Base-by-base conservation (phyloP, 1,140 invertebrate species). In the Drosophila truncata region DNA sequence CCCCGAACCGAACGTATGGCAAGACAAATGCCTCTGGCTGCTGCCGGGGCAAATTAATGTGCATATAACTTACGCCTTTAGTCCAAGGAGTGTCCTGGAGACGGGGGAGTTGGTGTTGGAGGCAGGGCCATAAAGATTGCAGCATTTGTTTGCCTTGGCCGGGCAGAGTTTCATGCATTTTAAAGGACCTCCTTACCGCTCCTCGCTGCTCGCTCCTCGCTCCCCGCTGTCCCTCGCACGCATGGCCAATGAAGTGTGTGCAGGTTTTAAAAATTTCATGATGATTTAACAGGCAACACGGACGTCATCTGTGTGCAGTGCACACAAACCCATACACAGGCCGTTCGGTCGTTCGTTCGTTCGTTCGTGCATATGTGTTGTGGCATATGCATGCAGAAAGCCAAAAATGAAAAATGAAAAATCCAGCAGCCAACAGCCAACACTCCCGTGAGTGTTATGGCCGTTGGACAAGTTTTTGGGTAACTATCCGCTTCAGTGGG, bases 41-140 rank as follows among this genome's bases (percentile, higher is more conserved):
- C 76, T 83, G 84, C 75, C 80, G 80, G 55, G 62, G 41, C 67
- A 87, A 87, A 87, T 87, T 87, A 87, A 87, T 87, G 80, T 87
- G 84, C 83, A 88, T 87, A 87, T 87, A 87, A 87, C 83, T 87
- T 87, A 87, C 72, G 80, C 80, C 86, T 87, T 86, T 76, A 83
- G 63, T 44, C 58, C 49, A 58, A 66, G 37, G 33, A 80, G 46
- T 44, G 54, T 27, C 35, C 27, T 11, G 46, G 46, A 58, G 25
- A 37, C 10, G 44, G 18, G 50, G 41, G 46, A 14, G 54, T 16
- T 25, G 65, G 18, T 29, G 41, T 20, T 13, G 11, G 31, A 11
- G 44, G 27, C 23, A 14, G 37, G 35, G 18, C 66, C 66, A 80
- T 87, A 80, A 88, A 83, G 84, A 66, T 88, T 87, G 83, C 84